Base-by-base conservation (phyloP, 2,888 invertebrate genomes). In the Eupithecia centaureata region DNA sequence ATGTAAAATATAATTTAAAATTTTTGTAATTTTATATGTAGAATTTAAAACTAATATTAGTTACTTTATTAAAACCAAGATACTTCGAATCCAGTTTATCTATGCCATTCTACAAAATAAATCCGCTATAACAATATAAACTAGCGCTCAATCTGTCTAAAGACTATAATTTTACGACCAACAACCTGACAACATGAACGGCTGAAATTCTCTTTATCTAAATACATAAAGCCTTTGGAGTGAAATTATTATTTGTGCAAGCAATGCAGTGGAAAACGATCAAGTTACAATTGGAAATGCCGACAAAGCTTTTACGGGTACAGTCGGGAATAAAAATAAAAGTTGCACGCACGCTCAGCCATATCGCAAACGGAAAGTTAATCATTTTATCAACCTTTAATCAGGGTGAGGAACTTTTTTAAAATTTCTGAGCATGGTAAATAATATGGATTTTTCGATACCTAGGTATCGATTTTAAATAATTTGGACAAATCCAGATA, bases 251-350 rank as follows among this genome's bases (percentile, higher is more conserved):
- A 70, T 63, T 70, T 71, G 61, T 68, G 56, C 75, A 33, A 57
- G 74, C 74, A 70, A 74, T 75, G 65, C 75, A 76, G 67, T 76
- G 82, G 88, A 88, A 88, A 88, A 85, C 85, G 81, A 86, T 87
- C 82, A 80, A 79, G 83, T 85, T 84, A 82, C 87, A 80, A 86
- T 85, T 83, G 84, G 86, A 88, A 86, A 84, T 68, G 70, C 72
- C 70, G 67, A 73, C 72, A 69, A 64, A 73, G 67, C 67, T 51
- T 82, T 80, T 79, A 77, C 78, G 82, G 76, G 75, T 81, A 64
- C 64, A 61, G 51, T 57, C 38, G 51, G 47, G 15, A 30, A 51
- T 27, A 56, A 33, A 61, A 56, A 54, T 22, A 54, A 47, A 35
- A 15, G 5, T 15, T 52, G 52, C 27, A 27, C 25, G 18, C 18